Conservation (phyloP, 1,140 invertebrate genomes). For the Zaprionus vittiger region DNA sequence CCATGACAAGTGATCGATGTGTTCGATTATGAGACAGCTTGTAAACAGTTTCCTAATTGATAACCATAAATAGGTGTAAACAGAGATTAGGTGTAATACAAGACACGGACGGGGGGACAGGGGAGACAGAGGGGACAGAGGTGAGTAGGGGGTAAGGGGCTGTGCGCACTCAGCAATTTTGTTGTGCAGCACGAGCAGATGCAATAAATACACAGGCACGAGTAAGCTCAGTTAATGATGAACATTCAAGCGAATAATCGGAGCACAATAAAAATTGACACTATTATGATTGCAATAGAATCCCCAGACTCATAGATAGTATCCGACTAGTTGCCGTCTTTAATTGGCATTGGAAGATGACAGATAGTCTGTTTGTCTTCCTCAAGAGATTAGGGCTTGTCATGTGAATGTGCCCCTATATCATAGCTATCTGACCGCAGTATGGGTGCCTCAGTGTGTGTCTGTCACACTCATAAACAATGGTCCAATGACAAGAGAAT, state of each 20-base stretch:
- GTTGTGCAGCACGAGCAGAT: background rate
- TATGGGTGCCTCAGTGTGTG: slow-evolving; percentile 25
- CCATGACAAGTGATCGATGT: slow-evolving; percentile 2
- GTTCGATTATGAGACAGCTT: slow-evolving; percentile 34
- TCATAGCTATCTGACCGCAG: slow-evolving; percentile 9
- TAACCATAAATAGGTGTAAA: slow-evolving; percentile 25
- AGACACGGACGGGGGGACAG: background rate
- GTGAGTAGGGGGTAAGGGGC: background rate
- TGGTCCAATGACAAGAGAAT: slow-evolving; percentile 67
- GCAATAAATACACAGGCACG: background rate
- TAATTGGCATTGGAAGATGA: slow-evolving; percentile 6
- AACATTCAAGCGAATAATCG: slow-evolving; percentile 31
- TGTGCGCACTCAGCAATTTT: background rate
- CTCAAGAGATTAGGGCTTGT: background rate
- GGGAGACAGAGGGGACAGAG: background rate
- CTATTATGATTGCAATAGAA: background rate
- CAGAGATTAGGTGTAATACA: slow-evolving; percentile 11
- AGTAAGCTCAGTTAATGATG: slow-evolving; percentile 30
- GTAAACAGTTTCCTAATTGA: slow-evolving; percentile 38
- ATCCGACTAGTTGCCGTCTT: background rate
- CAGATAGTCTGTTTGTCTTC: background rate
- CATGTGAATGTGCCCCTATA: slow-evolving; percentile 13
- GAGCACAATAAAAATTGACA: too few relatives aligned
- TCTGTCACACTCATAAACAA: slow-evolving; percentile 62
- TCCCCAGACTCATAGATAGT: background rate